These are phyloP conservation scores for Drosophila siamana DNA, from an alignment of 2,888 invertebrate genomes.

Conservation along the genomic window DNA sequence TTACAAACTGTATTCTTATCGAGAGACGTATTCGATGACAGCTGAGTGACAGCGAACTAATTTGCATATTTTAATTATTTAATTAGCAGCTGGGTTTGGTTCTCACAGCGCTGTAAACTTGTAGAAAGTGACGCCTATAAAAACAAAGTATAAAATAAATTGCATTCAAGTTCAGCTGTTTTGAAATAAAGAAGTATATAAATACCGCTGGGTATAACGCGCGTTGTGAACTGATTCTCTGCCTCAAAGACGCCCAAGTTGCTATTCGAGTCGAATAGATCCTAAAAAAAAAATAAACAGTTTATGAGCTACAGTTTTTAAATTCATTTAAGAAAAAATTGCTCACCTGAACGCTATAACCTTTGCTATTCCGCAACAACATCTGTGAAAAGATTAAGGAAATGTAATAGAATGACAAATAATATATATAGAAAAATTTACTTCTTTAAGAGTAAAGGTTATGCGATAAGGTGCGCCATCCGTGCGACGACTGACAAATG, in stretches of 20 bases:
- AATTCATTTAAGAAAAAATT: not conserved
- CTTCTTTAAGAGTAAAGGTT: conserved; percentile 72
- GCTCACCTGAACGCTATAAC: conserved; percentile 80
- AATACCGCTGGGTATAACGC: conserved; percentile 78
- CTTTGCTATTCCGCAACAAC: conserved; percentile 78
- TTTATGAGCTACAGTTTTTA: not conserved
- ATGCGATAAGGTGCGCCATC: conserved; percentile 85
- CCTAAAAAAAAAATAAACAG: conserved; percentile 34
- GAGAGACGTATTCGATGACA: not conserved
- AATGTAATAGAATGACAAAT: not conserved
- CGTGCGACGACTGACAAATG: conserved; percentile 85
- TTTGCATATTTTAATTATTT: not conserved
- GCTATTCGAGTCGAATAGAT: conserved; percentile 58
- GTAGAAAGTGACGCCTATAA: conserved; percentile 77
- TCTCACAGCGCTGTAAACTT: conserved; percentile 72
- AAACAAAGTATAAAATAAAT: not conserved
- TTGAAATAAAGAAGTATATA: not conserved
- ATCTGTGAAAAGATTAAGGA: conserved; percentile 57
- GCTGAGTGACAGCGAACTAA: not conserved
- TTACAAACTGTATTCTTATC: conserved; percentile 1
- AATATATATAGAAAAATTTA: conserved; percentile 6
- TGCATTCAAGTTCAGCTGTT: not conserved
- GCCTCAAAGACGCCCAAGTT: conserved; percentile 31
- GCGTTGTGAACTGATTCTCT: conserved; percentile 60
- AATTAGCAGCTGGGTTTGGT: not conserved